These are phyloP conservation scores for Lateolabrax maculatus DNA, from an alignment of 2,797 vertebrate genomes.

Conservation along the genomic window DNA sequence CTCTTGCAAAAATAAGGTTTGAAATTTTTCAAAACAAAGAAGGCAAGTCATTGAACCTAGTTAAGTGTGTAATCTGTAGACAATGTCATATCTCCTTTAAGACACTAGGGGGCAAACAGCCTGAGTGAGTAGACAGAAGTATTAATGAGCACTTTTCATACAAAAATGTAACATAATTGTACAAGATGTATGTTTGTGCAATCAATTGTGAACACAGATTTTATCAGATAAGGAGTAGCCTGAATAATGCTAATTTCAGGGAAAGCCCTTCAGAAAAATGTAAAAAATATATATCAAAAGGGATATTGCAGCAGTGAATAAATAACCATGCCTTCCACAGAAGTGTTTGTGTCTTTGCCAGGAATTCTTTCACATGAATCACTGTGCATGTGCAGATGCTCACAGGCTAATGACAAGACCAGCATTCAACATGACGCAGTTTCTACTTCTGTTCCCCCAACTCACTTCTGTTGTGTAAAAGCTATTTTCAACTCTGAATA, in stretches of 20 bases:
- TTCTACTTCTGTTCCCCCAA: conserved; percentile 44
- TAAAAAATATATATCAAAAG: background rate
- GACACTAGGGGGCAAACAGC: conserved; percentile 37
- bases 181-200: background rate
- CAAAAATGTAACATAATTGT: background rate
- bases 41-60: background rate
- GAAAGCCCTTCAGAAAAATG: background rate
- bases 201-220: background rate
- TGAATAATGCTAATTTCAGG: background rate
- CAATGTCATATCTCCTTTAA: background rate
- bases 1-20: background rate
- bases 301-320: background rate
- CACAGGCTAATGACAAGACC: conserved; percentile 37
- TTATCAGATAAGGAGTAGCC: background rate
- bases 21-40: background rate
- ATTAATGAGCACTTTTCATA: background rate
- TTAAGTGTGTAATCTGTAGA: background rate
- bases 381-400: conserved; percentile 50
- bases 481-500: conserved; percentile 51
- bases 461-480: conserved; percentile 10
- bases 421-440: conserved; percentile 41
- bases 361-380: conserved; percentile 43
- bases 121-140: conserved; percentile 2
- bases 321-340: background rate
- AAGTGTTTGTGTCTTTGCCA: conserved; percentile 37